Evolutionary conservation across 2,888 invertebrate species (phyloP).

Genomic region (Lepidochrysops patricia): DNA sequence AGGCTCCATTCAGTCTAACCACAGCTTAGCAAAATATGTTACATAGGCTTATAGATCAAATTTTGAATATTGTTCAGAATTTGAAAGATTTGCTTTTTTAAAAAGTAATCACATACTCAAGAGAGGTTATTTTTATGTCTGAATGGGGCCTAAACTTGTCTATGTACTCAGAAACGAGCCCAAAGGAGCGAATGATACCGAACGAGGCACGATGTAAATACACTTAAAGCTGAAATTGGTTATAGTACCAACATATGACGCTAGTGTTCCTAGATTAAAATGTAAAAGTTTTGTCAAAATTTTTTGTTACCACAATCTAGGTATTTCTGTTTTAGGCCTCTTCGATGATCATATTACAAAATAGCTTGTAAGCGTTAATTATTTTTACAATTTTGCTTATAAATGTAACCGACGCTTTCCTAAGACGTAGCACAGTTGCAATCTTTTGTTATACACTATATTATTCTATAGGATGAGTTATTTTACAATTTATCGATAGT

Average conservation of each 20-base stretch:
- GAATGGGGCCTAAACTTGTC: not conserved
- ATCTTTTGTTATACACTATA: not conserved
- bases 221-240: not conserved
- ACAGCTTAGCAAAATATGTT: not conserved
- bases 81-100: too few species aligned
- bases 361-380: not conserved
- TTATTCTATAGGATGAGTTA: not conserved
- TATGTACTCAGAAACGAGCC: not conserved
- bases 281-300: not conserved
- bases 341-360: not conserved
- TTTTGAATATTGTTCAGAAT: too few species aligned
- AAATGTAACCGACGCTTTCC: not conserved
- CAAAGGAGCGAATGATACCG: slow-evolving; percentile 20
- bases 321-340: not conserved
- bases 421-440: not conserved
- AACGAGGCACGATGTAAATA: slow-evolving; percentile 7
- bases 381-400: slow-evolving; percentile 1
- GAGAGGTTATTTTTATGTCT: not conserved
- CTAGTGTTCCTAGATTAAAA: not conserved
- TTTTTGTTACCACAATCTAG: not conserved
- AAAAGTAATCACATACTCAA: too few species aligned
- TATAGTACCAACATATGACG: not conserved
- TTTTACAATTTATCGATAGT: not conserved
- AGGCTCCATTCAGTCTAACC: not conserved
- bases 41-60: too few species aligned